A percentile compares a stretch with the other conserved stretches of the same genome.
These are phyloP conservation scores for Temnothorax curvispinosus DNA, from an alignment of 1,140 invertebrate species.

Conservation along the genomic window DNA sequence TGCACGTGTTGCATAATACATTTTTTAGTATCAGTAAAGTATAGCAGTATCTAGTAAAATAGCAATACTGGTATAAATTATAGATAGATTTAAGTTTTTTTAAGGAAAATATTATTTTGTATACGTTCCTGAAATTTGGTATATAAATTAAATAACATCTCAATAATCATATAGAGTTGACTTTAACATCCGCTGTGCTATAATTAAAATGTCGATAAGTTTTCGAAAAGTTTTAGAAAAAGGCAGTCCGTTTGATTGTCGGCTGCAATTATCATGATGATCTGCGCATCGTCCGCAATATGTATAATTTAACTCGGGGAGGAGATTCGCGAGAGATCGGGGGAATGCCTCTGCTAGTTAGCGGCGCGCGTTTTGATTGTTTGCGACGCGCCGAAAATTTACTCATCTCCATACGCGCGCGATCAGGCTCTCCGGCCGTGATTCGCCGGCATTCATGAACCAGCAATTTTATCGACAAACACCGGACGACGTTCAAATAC, in stretches of 20 bases:
- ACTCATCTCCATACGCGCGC: constrained; percentile 49
- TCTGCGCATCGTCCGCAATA: neutral
- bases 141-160: too few relatives aligned
- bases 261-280: constrained; percentile 8
- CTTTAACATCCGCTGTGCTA: neutral
- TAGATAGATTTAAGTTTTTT: neutral
- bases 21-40: neutral
- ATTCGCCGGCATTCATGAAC: constrained; percentile 55
- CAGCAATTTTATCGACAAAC: constrained; percentile 59
- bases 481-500: constrained; percentile 48
- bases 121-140: neutral
- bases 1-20: too few relatives aligned
- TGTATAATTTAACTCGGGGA: constrained; percentile 25
- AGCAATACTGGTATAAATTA: neutral
- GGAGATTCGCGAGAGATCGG: constrained; percentile 19
- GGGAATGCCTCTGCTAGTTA: constrained; percentile 40
- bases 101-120: neutral
- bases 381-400: constrained; percentile 55
- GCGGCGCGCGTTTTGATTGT: constrained; percentile 35
- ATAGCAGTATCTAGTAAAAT: neutral
- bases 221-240: neutral
- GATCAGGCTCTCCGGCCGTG: constrained; percentile 32
- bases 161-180: too few relatives aligned
- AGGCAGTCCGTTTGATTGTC: neutral
- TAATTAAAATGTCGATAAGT: neutral